phyloP scores from a whole-genome alignment of 2,797 vertebrate species.

The Coregonus ussuriensis region DNA sequence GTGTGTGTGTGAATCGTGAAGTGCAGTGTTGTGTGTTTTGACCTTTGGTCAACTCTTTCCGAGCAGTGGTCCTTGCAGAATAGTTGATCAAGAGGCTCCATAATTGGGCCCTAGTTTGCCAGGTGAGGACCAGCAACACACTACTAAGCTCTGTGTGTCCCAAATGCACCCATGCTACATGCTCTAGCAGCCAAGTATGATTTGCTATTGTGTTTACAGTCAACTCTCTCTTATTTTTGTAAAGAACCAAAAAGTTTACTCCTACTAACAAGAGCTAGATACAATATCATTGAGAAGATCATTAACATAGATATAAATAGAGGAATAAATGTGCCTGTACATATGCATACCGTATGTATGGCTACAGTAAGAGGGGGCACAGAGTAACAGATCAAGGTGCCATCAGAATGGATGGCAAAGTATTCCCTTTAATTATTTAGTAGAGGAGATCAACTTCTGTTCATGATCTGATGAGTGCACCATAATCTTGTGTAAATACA shows the following conservation, averaged over 20 bases:
- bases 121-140: constrained; percentile 25
- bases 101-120: constrained; percentile 32
- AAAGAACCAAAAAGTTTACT: constrained; percentile 33
- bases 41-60: constrained; percentile 23
- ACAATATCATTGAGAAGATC: constrained; percentile 25
- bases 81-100: constrained; percentile 6
- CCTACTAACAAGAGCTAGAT: constrained; percentile 27
- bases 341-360: constrained; percentile 42
- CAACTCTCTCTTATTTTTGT: constrained; percentile 35
- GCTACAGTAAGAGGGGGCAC: constrained; percentile 36
- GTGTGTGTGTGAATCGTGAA: constrained; percentile 3
- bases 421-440: constrained; percentile 63
- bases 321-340: constrained; percentile 44
- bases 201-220: constrained; percentile 29
- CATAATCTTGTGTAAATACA: constrained; percentile 25
- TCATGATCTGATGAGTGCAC: constrained; percentile 19
- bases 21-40: constrained; percentile 17
- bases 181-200: constrained; percentile 19
- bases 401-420: constrained; percentile 36
- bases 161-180: constrained; percentile 33
- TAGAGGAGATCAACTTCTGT: constrained; percentile 33
- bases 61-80: constrained; percentile 7
- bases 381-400: constrained; percentile 38
- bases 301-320: constrained; percentile 19
- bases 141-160: constrained; percentile 31